A percentile compares a stretch with the other conserved stretches of the same genome.
Evolutionary conservation across 2,888 invertebrate species (phyloP).

Genomic region (Stenurella melanura): DNA sequence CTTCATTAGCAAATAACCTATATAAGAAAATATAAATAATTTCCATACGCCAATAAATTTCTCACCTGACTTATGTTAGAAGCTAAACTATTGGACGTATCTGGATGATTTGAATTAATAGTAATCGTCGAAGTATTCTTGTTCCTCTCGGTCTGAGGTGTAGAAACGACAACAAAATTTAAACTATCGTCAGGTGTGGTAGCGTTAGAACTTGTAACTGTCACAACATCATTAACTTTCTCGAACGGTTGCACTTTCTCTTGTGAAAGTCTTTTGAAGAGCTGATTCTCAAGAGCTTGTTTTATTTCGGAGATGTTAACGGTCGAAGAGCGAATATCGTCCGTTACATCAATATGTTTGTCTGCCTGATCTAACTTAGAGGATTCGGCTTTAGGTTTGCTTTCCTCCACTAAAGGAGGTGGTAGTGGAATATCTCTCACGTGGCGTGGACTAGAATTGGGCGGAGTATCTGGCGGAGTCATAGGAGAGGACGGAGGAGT

Average conservation of each 20-base stretch:
- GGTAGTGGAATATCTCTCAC: constrained; percentile 50
- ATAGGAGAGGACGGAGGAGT: constrained; percentile 69
- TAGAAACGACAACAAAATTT: constrained; percentile 68
- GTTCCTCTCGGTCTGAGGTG: constrained; percentile 66
- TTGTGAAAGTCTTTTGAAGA: constrained; percentile 57
- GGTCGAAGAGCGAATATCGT: constrained; percentile 58
- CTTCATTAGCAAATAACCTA: too few relatives aligned
- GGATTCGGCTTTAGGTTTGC: neutral
- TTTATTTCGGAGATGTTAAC: constrained; percentile 61
- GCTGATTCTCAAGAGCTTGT: constrained; percentile 60
- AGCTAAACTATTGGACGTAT: constrained; percentile 83
- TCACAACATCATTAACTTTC: constrained; percentile 58
- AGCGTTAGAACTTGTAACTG: constrained; percentile 63
- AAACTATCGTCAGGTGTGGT: constrained; percentile 64
- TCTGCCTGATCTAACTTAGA: constrained; percentile 18
- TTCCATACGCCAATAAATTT: too few relatives aligned
- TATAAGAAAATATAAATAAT: too few relatives aligned
- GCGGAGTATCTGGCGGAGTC: constrained; percentile 69
- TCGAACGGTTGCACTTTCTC: constrained; percentile 53
- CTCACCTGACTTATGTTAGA: constrained; percentile 82
- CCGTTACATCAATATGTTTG: constrained; percentile 53
- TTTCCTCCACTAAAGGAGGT: constrained; percentile 40
- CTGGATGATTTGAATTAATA: constrained; percentile 75
- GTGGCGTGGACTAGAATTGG: constrained; percentile 57
- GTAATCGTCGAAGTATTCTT: constrained; percentile 75